A percentile compares a stretch with the other conserved stretches of the same genome.
Conservation (phyloP, 2,113 vertebrate genomes). For the Menura novaehollandiae region DNA sequence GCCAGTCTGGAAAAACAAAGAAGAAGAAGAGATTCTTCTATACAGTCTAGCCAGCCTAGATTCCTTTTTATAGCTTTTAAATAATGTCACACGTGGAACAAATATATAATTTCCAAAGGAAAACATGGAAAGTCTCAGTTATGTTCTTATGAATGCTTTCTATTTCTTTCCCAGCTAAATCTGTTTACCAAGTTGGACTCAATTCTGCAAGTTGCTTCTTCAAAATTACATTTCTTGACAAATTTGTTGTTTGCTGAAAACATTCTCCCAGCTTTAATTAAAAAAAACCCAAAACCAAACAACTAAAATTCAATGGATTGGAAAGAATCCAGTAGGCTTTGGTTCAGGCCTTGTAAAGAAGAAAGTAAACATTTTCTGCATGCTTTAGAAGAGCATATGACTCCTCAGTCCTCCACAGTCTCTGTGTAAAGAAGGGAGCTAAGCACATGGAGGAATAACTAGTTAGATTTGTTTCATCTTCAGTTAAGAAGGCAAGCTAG, state of each 20-base stretch:
- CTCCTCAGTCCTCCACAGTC: not conserved
- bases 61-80: slow-evolving; percentile 2
- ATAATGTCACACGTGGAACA: slow-evolving; percentile 4
- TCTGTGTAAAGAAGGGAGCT: not conserved
- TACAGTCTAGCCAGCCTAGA: not conserved
- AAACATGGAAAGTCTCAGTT: not conserved
- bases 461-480: not conserved
- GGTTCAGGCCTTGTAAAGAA: slow-evolving; percentile 37
- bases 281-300: not conserved
- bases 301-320: slow-evolving; percentile 44
- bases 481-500: not conserved
- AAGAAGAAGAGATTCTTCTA: not conserved
- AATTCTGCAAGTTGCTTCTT: not conserved
- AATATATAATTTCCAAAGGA: not conserved
- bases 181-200: slow-evolving; percentile 8
- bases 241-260: not conserved
- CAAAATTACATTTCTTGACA: not conserved
- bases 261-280: not conserved
- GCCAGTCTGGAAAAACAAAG: not conserved
- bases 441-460: not conserved
- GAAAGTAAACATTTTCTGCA: slow-evolving; percentile 41
- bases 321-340: slow-evolving; percentile 35
- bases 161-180: slow-evolving; percentile 35
- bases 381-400: not conserved
- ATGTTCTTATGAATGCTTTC: not conserved